Evolutionary conservation across 2,888 invertebrate species (phyloP).

Genomic region (Sesia apiformis): DNA sequence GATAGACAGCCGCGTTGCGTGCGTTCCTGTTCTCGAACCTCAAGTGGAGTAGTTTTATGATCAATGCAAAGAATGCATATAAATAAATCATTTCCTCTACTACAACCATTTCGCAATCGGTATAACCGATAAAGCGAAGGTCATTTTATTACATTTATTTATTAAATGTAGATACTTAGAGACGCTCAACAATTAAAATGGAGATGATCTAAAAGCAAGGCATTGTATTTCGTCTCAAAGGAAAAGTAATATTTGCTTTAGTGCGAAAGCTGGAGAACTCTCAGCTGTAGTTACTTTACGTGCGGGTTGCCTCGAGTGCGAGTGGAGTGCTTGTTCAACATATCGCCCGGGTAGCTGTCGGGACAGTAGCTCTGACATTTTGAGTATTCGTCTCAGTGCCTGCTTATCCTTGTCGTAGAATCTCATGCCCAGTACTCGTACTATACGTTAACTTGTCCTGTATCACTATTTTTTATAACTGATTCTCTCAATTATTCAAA

Average conservation of each 20-base stretch:
- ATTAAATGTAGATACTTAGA: no score
- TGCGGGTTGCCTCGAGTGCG: constrained; percentile 44
- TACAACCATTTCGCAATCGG: constrained; percentile 4
- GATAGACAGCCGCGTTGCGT: constrained; percentile 30
- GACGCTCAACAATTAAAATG: no score
- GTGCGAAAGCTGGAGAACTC: constrained; percentile 5
- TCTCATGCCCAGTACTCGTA: no score
- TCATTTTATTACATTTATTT: no score
- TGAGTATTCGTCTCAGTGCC: not conserved
- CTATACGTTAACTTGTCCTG: no score
- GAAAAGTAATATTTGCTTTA: constrained; percentile 7
- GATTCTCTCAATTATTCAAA: no score
- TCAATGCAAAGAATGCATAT: constrained; percentile 21
- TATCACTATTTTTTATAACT: no score
- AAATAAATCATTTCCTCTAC: constrained; percentile 46
- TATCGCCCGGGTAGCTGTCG: constrained; percentile 50
- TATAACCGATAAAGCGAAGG: no score
- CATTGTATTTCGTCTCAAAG: no score
- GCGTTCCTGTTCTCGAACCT: constrained; percentile 34
- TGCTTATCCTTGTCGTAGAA: not conserved
- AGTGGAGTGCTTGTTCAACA: constrained; percentile 61
- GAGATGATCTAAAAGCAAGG: no score
- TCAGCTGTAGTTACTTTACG: constrained; percentile 3
- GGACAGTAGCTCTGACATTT: constrained; percentile 12
- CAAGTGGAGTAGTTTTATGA: constrained; percentile 44